A percentile compares a stretch with the other conserved stretches of the same genome.
Evolutionary conservation across 2,113 vertebrate species (phyloP).

Genomic region (Tiliqua scincoides): DNA sequence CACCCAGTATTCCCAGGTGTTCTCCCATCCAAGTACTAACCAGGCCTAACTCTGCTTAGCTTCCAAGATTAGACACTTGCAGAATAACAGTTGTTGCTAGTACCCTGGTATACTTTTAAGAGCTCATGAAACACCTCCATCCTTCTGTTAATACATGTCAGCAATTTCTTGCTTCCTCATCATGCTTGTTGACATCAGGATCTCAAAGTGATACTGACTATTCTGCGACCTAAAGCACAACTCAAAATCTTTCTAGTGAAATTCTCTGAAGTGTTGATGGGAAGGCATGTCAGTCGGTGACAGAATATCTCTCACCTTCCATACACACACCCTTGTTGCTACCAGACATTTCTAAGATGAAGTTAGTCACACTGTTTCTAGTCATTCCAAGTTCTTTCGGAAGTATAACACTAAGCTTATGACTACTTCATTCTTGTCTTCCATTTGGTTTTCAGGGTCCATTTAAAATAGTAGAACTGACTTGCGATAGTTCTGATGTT

Average conservation of each 20-base stretch:
- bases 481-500: too few species aligned
- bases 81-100: too few species aligned
- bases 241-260: not conserved
- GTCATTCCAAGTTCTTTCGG: not conserved
- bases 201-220: fast-evolving
- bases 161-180: not conserved
- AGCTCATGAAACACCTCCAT: fast-evolving
- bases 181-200: not conserved
- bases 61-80: too few species aligned
- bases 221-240: not conserved
- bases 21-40: too few species aligned
- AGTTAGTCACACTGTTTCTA: not conserved
- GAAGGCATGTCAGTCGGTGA: not conserved
- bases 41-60: too few species aligned
- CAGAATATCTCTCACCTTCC: not conserved
- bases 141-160: not conserved
- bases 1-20: too few species aligned
- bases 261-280: not conserved
- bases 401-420: not conserved
- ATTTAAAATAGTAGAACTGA: not conserved
- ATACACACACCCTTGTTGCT: too few species aligned
- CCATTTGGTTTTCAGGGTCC: not conserved
- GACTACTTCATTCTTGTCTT: not conserved
- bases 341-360: not conserved
- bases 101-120: not conserved